Conservation (phyloP, 2,113 vertebrate species). For the Channa argus region DNA sequence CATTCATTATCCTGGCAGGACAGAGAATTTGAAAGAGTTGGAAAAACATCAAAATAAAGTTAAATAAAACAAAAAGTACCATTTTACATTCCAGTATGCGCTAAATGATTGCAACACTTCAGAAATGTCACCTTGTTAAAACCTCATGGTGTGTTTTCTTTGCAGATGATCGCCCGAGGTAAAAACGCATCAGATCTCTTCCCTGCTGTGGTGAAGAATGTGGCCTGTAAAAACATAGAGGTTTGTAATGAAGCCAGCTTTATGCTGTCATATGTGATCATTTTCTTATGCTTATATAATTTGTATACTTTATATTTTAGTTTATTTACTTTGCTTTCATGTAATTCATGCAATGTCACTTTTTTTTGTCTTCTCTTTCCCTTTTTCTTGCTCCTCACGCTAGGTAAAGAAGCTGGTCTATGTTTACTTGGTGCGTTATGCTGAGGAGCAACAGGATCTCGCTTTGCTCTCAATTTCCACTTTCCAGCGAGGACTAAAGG, state of each 20-base stretch:
- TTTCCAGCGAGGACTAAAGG: conserved; percentile 97
- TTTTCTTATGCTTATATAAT: not conserved
- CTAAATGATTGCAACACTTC: conserved; percentile 4
- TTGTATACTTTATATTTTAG: not conserved
- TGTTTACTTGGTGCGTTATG: conserved; percentile 96
- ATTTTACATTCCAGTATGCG: not conserved
- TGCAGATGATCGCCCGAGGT: conserved; percentile 96
- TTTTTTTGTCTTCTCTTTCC: conserved; percentile 13
- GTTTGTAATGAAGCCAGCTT: conserved; percentile 75
- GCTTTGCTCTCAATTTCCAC: conserved; percentile 98
- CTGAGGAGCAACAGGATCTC: conserved; percentile 97
- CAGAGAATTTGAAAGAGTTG: conserved; percentile 12
- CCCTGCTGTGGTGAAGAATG: conserved; percentile 97
- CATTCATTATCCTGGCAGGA: conserved; percentile 62
- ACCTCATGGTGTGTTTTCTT: conserved; percentile 4
- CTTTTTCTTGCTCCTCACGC: not conserved
- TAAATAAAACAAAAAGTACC: conserved; percentile 21
- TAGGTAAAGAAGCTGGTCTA: conserved; percentile 99
- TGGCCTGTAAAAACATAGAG: conserved; percentile 99
- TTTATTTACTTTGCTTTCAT: conserved; percentile 15
- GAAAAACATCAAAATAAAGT: conserved; percentile 11
- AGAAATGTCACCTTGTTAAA: conserved; percentile 20
- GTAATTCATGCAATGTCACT: conserved; percentile 10
- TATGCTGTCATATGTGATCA: not conserved
- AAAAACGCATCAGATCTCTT: conserved; percentile 98